A percentile compares a stretch with the other conserved stretches of the same genome.
These are phyloP conservation scores for Psilopsiagon aurifrons DNA, from an alignment of 2,113 vertebrate genomes.

Conservation along the genomic window DNA sequence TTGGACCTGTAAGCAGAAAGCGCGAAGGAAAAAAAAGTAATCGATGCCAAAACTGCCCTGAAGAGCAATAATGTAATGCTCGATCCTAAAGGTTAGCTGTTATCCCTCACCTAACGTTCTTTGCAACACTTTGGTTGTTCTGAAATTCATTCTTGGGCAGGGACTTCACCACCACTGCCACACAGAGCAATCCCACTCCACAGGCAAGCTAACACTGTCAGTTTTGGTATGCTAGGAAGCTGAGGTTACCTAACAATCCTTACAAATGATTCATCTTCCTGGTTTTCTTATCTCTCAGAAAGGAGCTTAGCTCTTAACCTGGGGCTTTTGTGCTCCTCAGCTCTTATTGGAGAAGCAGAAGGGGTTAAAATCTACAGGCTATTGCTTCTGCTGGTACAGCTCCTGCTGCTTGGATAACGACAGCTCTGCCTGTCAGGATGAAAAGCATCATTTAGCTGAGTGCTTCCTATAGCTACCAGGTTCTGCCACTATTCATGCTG, in stretches of 20 bases:
- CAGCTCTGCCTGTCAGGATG: background rate
- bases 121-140: background rate
- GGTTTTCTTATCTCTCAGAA: background rate
- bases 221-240: background rate
- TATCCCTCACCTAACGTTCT: background rate
- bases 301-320: background rate
- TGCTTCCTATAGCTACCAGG: background rate
- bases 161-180: background rate
- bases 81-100: background rate
- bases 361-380: background rate
- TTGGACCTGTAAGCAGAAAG: background rate
- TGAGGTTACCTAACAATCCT: background rate
- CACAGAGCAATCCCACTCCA: background rate
- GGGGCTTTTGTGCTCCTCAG: background rate
- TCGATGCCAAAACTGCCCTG: background rate
- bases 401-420: conserved; percentile 4
- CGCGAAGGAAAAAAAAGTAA: background rate
- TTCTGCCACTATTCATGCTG: background rate
- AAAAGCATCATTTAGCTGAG: background rate
- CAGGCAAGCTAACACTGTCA: background rate
- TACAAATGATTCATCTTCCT: background rate
- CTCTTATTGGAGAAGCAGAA: background rate
- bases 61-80: background rate
- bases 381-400: background rate
- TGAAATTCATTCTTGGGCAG: background rate